These are phyloP conservation scores for Sternotherus odoratus DNA, from an alignment of 2,797 vertebrate species.

Conservation along the genomic window DNA sequence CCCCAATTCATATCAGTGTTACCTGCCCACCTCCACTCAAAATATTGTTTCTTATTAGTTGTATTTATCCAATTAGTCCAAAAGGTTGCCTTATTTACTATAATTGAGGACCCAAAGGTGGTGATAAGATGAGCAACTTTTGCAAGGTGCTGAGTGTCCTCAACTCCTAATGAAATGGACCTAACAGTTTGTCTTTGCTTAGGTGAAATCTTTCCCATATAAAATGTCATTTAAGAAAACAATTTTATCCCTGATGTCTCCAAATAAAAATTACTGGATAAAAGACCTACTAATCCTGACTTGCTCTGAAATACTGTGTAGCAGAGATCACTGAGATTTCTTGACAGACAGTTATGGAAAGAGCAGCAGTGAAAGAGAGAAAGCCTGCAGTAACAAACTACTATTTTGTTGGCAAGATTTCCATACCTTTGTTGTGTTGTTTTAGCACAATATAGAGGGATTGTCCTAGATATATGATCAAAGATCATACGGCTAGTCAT, in stretches of 20 bases:
- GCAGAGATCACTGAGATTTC: background rate
- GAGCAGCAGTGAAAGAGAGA: background rate
- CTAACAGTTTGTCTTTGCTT: background rate
- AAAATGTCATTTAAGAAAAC: slow-evolving; percentile 1
- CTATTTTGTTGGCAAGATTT: background rate
- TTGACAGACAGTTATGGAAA: background rate
- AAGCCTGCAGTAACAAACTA: background rate
- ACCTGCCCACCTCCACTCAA: background rate
- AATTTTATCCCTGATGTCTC: background rate
- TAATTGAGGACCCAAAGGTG: background rate
- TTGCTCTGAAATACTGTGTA: background rate
- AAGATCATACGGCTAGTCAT: background rate
- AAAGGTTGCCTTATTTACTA: background rate
- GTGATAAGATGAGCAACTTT: background rate
- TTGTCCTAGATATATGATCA: background rate
- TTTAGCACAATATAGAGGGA: background rate
- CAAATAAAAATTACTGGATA: background rate
- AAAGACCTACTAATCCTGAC: background rate
- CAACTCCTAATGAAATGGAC: background rate
- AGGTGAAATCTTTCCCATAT: background rate
- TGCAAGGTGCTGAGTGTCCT: background rate
- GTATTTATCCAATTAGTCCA: background rate
- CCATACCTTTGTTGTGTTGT: background rate
- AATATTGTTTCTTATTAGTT: background rate
- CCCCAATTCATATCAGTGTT: background rate